Evolutionary conservation across 2,113 vertebrate species (phyloP).

Genomic region (Rhizomys pruinosus): DNA sequence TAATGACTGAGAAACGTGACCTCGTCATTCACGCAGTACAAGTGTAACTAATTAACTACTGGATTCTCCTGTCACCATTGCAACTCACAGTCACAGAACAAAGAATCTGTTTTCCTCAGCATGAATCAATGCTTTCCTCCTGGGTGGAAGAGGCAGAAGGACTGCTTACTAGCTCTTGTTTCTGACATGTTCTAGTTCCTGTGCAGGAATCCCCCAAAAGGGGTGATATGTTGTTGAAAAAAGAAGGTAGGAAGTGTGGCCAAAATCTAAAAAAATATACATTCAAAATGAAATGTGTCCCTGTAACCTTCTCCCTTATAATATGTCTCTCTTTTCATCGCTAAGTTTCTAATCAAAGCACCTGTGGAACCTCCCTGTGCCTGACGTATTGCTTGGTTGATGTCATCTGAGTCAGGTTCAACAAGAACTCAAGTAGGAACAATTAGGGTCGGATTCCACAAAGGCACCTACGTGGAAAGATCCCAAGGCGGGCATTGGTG

Average conservation of each 20-base stretch:
- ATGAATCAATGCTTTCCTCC: background rate
- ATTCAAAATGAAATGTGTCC: background rate
- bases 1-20: background rate
- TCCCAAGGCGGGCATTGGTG: background rate
- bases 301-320: background rate
- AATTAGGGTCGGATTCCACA: background rate
- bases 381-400: background rate
- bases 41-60: background rate
- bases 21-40: background rate
- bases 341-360: background rate
- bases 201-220: background rate
- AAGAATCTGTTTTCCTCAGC: background rate
- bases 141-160: background rate
- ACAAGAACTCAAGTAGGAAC: background rate
- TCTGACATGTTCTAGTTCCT: background rate
- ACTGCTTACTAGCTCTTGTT: background rate
- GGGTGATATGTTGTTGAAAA: background rate
- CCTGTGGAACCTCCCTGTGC: accelerated
- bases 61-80: background rate
- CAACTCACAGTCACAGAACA: background rate
- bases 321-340: background rate
- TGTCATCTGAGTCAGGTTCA: background rate
- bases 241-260: background rate
- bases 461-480: background rate
- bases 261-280: background rate